Evolutionary conservation across 2,113 vertebrate genomes (phyloP).

Genomic region (Odontesthes bonariensis): DNA sequence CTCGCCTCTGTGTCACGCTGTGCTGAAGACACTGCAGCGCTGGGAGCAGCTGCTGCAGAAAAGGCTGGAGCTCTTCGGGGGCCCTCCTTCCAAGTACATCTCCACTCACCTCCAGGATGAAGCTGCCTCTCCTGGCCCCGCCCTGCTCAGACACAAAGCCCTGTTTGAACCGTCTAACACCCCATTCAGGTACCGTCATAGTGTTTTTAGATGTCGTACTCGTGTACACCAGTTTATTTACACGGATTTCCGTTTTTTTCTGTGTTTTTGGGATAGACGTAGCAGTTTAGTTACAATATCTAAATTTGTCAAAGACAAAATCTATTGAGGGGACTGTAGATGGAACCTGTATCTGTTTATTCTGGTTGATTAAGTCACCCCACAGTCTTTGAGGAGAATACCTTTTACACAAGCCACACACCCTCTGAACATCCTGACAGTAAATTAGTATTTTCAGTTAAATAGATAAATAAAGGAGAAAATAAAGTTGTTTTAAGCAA

Average conservation of each 20-base stretch:
- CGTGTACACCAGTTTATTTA: background rate
- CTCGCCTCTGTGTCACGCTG: slow-evolving; percentile 93
- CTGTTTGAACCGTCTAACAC: slow-evolving; percentile 95
- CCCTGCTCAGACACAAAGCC: slow-evolving; percentile 94
- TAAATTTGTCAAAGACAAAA: background rate
- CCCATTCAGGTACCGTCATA: slow-evolving; percentile 88
- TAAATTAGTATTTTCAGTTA: no score
- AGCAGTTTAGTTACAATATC: background rate
- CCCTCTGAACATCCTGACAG: no score
- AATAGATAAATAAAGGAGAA: no score
- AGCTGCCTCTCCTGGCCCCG: slow-evolving; percentile 87
- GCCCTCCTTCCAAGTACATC: slow-evolving; percentile 92
- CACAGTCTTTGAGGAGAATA: no score
- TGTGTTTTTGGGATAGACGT: background rate
- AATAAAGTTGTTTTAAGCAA: no score
- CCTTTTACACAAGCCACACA: no score
- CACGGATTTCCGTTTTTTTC: background rate
- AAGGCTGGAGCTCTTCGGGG: slow-evolving; percentile 92
- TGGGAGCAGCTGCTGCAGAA: slow-evolving; percentile 97
- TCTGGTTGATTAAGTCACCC: no score
- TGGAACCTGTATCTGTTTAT: no score
- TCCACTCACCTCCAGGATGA: slow-evolving; percentile 87
- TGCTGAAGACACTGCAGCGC: slow-evolving; percentile 93
- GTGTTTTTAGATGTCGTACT: background rate
- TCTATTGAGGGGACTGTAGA: no score